A percentile compares a stretch with the other conserved stretches of the same genome.
phyloP scores from a whole-genome alignment of 1,140 invertebrate species.

The Hormaphis cornu region DNA sequence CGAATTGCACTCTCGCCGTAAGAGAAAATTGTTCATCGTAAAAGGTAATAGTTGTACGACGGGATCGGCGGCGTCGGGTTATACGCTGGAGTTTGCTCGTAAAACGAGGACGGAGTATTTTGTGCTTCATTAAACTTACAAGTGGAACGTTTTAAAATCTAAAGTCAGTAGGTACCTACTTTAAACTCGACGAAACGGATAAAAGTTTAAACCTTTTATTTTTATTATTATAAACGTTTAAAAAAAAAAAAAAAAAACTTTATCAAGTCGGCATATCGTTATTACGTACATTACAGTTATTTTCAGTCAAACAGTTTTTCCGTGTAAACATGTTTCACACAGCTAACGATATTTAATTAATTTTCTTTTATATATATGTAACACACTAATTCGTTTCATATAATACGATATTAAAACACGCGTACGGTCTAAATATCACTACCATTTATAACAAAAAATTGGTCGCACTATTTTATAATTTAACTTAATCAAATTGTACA shows the following conservation, averaged over 20 bases:
- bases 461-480: no score
- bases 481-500: no score
- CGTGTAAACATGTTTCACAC: neutral
- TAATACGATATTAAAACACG: no score
- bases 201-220: neutral
- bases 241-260: slow-evolving; percentile 12
- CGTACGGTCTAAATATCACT: no score
- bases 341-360: no score
- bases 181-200: slow-evolving; percentile 20
- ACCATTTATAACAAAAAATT: no score
- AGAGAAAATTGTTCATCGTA: slow-evolving; percentile 23
- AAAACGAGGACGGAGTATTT: slow-evolving; percentile 5
- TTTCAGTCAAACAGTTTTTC: neutral
- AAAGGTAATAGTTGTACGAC: slow-evolving; percentile 23
- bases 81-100: neutral
- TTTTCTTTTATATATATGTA: no score
- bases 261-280: neutral
- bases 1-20: neutral
- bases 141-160: slow-evolving; percentile 8
- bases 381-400: no score
- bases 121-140: slow-evolving; percentile 31
- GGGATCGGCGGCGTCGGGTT: neutral
- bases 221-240: neutral
- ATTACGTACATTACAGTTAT: no score
- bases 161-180: slow-evolving; percentile 12